These are phyloP conservation scores for Diabrotica virgifera DNA, from an alignment of 1,140 invertebrate genomes.

Conservation along the genomic window DNA sequence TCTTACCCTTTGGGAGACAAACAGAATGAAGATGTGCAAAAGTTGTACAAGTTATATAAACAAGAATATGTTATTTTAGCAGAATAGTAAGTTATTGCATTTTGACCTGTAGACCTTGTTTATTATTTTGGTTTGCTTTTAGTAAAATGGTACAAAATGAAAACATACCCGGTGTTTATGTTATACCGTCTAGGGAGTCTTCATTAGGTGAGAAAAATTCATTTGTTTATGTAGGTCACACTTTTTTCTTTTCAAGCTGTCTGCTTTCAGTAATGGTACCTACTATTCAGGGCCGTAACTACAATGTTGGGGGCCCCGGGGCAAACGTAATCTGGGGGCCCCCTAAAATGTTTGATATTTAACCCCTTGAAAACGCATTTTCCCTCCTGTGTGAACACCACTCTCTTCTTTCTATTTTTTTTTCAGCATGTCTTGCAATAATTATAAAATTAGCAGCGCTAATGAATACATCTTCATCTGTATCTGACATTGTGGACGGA, in stretches of 20 bases:
- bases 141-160: slow-evolving; percentile 83
- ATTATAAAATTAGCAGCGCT: too few species aligned
- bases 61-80: slow-evolving; percentile 75
- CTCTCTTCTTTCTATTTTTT: too few species aligned
- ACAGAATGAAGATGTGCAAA: slow-evolving; percentile 46
- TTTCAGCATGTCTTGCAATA: too few species aligned
- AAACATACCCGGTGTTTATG: slow-evolving; percentile 83
- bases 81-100: slow-evolving; percentile 65
- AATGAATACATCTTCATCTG: too few species aligned
- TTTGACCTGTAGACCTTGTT: slow-evolving; percentile 9
- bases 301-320: too few species aligned
- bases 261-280: neutral
- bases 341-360: too few species aligned
- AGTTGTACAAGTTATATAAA: slow-evolving; percentile 50
- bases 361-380: too few species aligned
- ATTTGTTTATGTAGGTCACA: neutral
- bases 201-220: slow-evolving; percentile 62
- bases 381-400: too few species aligned
- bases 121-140: slow-evolving; percentile 33
- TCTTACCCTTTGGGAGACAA: slow-evolving; percentile 36
- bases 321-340: too few species aligned
- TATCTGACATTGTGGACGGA: too few species aligned
- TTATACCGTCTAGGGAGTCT: slow-evolving; percentile 83
- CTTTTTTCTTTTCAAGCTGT: neutral
- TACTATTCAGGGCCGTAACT: too few species aligned